Evolutionary conservation across 2,113 vertebrate species (phyloP), one percentile per base, ranked within the genome.

Genomic region (Dasyornis broadbenti): DNA sequence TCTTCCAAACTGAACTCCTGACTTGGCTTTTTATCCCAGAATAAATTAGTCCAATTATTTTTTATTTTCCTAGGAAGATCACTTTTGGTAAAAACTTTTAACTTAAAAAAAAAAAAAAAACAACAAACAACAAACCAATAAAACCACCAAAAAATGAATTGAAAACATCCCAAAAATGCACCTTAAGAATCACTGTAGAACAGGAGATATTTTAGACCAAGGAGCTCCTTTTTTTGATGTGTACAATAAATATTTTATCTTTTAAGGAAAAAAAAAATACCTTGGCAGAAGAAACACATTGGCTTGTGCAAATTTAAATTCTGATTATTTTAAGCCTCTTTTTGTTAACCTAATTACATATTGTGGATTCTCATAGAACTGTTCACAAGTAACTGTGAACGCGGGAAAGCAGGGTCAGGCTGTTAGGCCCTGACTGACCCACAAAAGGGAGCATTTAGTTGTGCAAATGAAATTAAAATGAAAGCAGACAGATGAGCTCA

Each of bases 121-220:
- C 6, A 27, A n/a, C n/a, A 39, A 39, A 33, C 16, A 7, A 31
- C 6, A 19, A 26, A 20, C 6, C 8, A 22, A 52, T 18, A 23
- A 35, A 35, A 6, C 1, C 3, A 21, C 2, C 3, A 40, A 52
- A 59, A 49, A 19, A 45, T 11, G 0, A 28, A 33, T 15, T 40
- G 8, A 18, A 53, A 53, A 18, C 17, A 45, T 21, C 4, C 11
- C 11, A 1, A 2, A 20, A 52, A n/a, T 33, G 4, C 2, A 2
- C 2, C 9, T 53, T 64, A 28, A 9, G 13, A 90, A 37, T 57
- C 9, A 53, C 22, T 59, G 18, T 13, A 42, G 21, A 64, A 76
- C 8, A 63, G 9, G 2, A 42, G 4, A 8, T 35, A 68, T 71
- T 93, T 64, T 35, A 82, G 14, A 53, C 19, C 19, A 69, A 88